Evolutionary conservation across 2,888 invertebrate species (phyloP), one percentile per base, ranked within the genome.

Genomic region (Drosophila nigricruria): DNA sequence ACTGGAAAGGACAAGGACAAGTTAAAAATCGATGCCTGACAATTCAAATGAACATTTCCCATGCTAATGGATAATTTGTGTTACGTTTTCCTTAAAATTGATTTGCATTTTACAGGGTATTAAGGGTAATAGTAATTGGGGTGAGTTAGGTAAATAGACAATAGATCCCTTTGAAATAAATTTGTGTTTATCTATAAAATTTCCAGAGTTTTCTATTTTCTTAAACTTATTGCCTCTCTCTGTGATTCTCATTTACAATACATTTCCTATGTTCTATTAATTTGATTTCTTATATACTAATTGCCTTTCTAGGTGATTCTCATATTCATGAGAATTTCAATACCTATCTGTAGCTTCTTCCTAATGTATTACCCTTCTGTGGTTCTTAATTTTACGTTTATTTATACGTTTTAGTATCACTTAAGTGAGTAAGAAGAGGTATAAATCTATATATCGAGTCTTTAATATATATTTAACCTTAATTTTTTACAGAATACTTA

Each of bases 21-120:
- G 36, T 20, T 25, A 50, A 69, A 61, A 61, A 64, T 73, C 73
- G 62, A 75, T 78, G 63, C 75, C 45, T 63, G 45, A 47, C 70
- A 59, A 45, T 49, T 42, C 23, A 54, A 70, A 73, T 59, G 40
- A 79, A 54, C 36, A 45, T 58, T 59, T 62, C 49, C 50, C 75
- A 69, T 79, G 75, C 62, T 53, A 63, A 54, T 69, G 75, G 49
- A 60, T 58, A 50, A 64, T 74, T 79, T 76, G 40, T 30, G 30
- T 50, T 40, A 49, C 47, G 43, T 14, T 70, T 70, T 34, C 25
- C 62, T 58, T 30, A 5, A 45, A 61, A 25, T 32, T 23, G 23
- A 23, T 45, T 45, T 25, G 23, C 34, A 34, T 52, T 25, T 16
- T 45, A 27, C 25, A 20, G 27, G 18, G 58, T 47, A 36, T n/a